These are phyloP conservation scores for Oikopleura vanhoeffeni DNA, from an alignment of 23 tunicate genomes.

Conservation along the genomic window DNA sequence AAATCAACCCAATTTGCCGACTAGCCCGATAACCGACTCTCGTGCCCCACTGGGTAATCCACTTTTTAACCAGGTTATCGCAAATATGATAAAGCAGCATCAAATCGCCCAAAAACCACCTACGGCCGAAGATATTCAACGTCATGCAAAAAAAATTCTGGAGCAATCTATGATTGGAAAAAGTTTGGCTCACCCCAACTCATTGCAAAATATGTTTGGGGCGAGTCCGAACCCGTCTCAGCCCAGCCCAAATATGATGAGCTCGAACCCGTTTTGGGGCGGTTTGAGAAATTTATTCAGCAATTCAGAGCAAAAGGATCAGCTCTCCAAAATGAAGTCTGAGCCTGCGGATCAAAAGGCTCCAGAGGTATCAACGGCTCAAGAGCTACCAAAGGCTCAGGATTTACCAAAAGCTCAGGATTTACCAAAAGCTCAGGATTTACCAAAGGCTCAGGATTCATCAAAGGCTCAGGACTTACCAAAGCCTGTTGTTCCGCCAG, in stretches of 20 bases:
- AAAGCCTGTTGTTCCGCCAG: background rate
- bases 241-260: background rate
- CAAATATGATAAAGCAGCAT: background rate
- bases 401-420: background rate
- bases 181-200: background rate
- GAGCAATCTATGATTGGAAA: background rate
- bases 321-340: background rate
- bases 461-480: background rate
- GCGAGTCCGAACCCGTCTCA: background rate
- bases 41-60: background rate
- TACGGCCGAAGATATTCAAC: background rate
- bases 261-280: background rate
- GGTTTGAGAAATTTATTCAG: background rate
- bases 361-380: background rate
- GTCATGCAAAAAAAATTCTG: background rate
- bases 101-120: background rate
- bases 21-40: background rate
- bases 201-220: background rate
- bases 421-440: background rate
- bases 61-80: background rate
- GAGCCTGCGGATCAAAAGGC: background rate
- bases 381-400: background rate
- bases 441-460: background rate
- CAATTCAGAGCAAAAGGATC: background rate
- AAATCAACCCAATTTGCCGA: background rate